Base-by-base conservation (phyloP, 2,888 invertebrate species). In the Lobophora halterata region DNA sequence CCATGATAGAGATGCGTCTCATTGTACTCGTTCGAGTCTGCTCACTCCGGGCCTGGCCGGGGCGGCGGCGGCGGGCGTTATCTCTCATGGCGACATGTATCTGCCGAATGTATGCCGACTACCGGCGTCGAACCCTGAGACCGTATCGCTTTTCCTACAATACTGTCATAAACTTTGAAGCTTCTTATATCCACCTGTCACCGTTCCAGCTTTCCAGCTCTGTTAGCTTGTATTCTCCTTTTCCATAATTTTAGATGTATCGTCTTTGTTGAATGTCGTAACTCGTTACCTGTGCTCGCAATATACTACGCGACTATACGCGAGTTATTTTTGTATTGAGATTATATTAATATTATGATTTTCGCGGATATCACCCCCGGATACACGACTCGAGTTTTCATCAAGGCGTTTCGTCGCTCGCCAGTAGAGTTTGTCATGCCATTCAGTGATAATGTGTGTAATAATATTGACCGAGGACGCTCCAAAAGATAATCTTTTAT, bases 401-500 rank as follows among this genome's bases (percentile, higher is more conserved):
- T 28, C 7, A 2, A 7, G 36, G 39, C 27, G 18, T 53, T 51
- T 53, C 52, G 48, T 46, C 53, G 48, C 45, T 56, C 53, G 50
- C 5, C n/a, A 10, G 5, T n/a, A n/a, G n/a, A n/a, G n/a, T n/a
- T n/a, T 43, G 51, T 54, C 46, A 53, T 50, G 44, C 54, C 58
- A 60, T 63, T 66, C 57, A 65, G 57, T 52, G 68, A 73, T 69
- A 73, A 69, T n/a, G 60, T 62, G 21, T 24, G 64, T 65, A 61
- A 56, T 66, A 61, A 56, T 74, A 77, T 77, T 79, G 79, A 68
- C 74, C 69, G 81, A 76, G 76, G 79, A 76, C 78, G 74, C 51
- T 65, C 74, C 70, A 75, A 79, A 77, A 80, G 81, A 82, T 85
- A 79, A 83, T 85, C 79, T 80, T 82, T 83, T 83, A 82, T 85